Evolutionary conservation across 2,888 invertebrate genomes (phyloP), one percentile per base, ranked within the genome.

Genomic region (Heliconius ismenius): DNA sequence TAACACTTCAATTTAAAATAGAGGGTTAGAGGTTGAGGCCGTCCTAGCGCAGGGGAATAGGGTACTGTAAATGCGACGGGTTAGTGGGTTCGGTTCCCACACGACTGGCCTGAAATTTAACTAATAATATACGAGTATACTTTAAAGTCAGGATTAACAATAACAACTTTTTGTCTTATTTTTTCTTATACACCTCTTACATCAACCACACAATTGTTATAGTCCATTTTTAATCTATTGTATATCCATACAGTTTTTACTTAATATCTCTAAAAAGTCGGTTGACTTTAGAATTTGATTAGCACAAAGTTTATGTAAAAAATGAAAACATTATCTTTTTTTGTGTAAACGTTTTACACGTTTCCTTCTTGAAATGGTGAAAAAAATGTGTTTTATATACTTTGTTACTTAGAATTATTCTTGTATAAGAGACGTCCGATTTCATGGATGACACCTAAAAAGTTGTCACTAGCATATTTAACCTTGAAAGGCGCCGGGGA

Each of bases 241-340:
- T 70, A 28, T 58, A 11, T 10, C 15, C 7, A 11, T n/a, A 58
- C n/a, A n/a, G n/a, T 70, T 70, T 70, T 70, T 70, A 28, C 32
- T n/a, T 36, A 36, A 36, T 32, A 24, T 32, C 15, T 32, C 21
- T 36, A 70, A 70, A 21, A 70, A 70, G n/a, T 70, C 36, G 0
- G 0, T 68, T 69, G 7, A 28, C 69, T 70, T 58, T 36, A 58
- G 24, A 21, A n/a, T 70, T 54, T 54, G 32, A 70, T 70, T 58
- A 10, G 58, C 70, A 70, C 58, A 70, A 70, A 70, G 70, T 32
- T n/a, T 18, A 24, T 58, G 32, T 36, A 58, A 58, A 70, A 24
- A 70, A 70, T 54, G n/a, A 58, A 58, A 58, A 70, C 70, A n/a
- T 58, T 67, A 67, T 67, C 15, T 36, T 70, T 70, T 58, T 70